Conservation (phyloP, 2,888 invertebrate genomes). For the Mycalesis mineus region DNA sequence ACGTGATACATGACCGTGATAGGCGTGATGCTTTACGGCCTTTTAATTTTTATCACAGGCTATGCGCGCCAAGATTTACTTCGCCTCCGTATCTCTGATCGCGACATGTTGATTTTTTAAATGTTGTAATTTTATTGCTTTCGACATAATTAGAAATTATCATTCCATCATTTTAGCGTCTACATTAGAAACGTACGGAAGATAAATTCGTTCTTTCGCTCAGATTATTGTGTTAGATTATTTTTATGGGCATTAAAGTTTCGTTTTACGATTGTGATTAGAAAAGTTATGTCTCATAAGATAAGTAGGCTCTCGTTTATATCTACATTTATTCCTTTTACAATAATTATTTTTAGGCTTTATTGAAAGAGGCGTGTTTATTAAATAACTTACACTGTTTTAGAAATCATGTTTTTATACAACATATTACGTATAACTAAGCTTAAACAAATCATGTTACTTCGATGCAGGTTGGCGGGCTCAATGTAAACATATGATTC, state of each 20-base stretch:
- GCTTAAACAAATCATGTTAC: too few species aligned
- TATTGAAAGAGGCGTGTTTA: too few species aligned
- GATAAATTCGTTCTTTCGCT: neutral
- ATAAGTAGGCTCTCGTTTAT: neutral
- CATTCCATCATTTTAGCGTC: neutral
- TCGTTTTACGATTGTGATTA: neutral
- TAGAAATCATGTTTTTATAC: too few species aligned
- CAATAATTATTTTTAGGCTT: too few species aligned
- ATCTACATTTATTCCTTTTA: too few species aligned
- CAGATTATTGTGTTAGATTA: neutral
- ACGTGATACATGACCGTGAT: conserved; percentile 13
- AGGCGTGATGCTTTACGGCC: conserved; percentile 12
- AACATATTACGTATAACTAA: too few species aligned
- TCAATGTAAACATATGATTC: too few species aligned
- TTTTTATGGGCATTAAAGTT: neutral
- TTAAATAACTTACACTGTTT: too few species aligned
- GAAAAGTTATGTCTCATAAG: neutral
- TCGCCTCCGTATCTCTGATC: neutral
- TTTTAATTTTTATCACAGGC: conserved; percentile 15
- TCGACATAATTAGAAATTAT: neutral
- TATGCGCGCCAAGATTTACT: conserved; percentile 7
- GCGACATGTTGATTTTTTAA: neutral
- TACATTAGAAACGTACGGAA: neutral
- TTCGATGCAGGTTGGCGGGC: too few species aligned
- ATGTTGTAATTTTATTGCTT: neutral